Percentiles rank a stretch among this genome's conserved stretches.
phyloP scores from a whole-genome alignment of 2,797 vertebrate genomes.

The Syngnathus rostellatus region DNA sequence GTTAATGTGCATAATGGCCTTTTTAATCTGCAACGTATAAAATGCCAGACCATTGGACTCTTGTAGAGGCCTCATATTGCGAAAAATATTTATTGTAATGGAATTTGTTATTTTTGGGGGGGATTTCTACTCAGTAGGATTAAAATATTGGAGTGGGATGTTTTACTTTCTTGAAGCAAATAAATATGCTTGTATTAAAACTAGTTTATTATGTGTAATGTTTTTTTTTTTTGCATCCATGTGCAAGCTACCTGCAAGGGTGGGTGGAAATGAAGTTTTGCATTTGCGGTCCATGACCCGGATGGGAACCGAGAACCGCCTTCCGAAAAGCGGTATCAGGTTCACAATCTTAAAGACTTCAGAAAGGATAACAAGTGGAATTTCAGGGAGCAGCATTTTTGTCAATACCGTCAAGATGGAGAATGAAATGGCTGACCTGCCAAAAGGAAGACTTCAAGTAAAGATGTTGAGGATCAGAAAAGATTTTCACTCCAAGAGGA shows the following conservation, averaged over 20 bases:
- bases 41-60: not conserved
- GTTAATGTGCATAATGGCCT: not conserved
- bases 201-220: not conserved
- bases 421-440: not conserved
- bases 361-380: slow-evolving; percentile 20
- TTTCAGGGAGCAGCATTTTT: not conserved
- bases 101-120: not conserved
- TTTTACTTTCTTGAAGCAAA: not conserved
- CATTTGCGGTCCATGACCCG: slow-evolving; percentile 34
- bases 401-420: not conserved
- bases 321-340: slow-evolving; percentile 24
- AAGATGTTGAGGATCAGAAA: not conserved
- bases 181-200: not conserved
- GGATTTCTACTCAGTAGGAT: not conserved
- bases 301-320: slow-evolving; percentile 5
- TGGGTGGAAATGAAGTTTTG: slow-evolving; percentile 21
- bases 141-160: not conserved
- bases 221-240: not conserved
- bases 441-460: not conserved
- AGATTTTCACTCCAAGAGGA: slow-evolving; percentile 7
- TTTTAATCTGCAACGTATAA: not conserved
- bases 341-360: slow-evolving; percentile 12
- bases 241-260: not conserved
- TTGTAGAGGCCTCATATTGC: not conserved
- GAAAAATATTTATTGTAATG: not conserved